Percentiles rank a stretch among this genome's conserved stretches.
These are phyloP conservation scores for Manacus vitellinus DNA, from an alignment of 2,113 vertebrate genomes.

Conservation along the genomic window DNA sequence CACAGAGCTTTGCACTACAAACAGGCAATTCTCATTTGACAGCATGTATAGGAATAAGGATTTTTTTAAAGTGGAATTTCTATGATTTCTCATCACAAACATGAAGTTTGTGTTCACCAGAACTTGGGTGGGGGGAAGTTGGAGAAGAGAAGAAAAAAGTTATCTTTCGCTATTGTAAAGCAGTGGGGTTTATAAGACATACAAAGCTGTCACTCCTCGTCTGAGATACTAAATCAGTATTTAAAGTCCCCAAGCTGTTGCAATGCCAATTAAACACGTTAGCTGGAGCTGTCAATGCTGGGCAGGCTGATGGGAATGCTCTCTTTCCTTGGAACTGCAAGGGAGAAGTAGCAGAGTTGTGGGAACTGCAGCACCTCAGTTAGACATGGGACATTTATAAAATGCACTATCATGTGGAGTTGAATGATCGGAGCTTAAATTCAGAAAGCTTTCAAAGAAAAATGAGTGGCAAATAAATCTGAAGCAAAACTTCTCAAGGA, in stretches of 20 bases:
- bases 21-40: neutral
- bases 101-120: neutral
- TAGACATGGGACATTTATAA: neutral
- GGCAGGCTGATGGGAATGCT: neutral
- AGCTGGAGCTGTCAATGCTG: neutral
- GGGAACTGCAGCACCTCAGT: neutral
- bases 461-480: neutral
- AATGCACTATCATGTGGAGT: neutral
- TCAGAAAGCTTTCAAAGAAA: neutral
- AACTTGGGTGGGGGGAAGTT: accelerated
- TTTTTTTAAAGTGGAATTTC: neutral
- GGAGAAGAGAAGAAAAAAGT: too few species aligned
- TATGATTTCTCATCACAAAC: neutral
- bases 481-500: neutral
- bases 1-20: neutral
- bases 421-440: neutral
- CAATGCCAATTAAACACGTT: neutral
- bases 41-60: neutral
- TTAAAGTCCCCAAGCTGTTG: neutral
- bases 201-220: neutral
- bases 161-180: neutral
- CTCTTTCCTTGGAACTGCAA: neutral
- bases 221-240: neutral
- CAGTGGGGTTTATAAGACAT: neutral
- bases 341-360: neutral